Evolutionary conservation across 2,888 invertebrate species (phyloP), one percentile per base, ranked within the genome.

Genomic region (Netelia virgata): DNA sequence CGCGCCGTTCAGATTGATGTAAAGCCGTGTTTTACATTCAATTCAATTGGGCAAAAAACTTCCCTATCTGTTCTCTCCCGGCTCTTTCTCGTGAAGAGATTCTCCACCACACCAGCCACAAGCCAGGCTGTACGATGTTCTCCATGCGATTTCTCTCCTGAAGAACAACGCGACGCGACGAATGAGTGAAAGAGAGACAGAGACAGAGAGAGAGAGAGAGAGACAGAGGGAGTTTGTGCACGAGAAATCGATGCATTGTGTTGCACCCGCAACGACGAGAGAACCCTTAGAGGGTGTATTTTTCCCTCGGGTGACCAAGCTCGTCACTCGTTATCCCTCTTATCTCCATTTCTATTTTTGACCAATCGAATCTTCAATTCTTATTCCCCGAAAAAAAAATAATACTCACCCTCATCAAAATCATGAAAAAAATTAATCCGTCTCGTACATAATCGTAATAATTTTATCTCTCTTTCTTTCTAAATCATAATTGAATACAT

Each of bases 11-110:
- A 91, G 92, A 93, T 93, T 93, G 93, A 93, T 93, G 93, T 92
- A 93, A 92, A 90, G 91, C 93, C 92, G 91, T 93, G 93, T 93
- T 93, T 93, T 93, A 93, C 93, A 93, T 93, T 93, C 93, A 93
- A 93, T 93, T 93, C 93, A 93, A 93, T 93, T 93, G 93, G 93
- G 91, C 92, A 93, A 92, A 93, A 93, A 93, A 92, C 91, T 78
- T 91, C 89, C 89, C 83, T 86, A 86, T 85, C 86, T 80, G 79
- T 85, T 86, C 76, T 77, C 73, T 57, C 63, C 70, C 20, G 36
- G 20, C 59, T 28, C 16, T 1, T 18, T 16, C 57, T 59, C 66
- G 61, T 61, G 47, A 76, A 74, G 10, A 61, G 14, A 23, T n/a
- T 36, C 36, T 43, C 57, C 23, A 50, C 18, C 23, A 47, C 70